Evolutionary conservation across 2,113 vertebrate species (phyloP).

Genomic region (Prunella fulvescens): DNA sequence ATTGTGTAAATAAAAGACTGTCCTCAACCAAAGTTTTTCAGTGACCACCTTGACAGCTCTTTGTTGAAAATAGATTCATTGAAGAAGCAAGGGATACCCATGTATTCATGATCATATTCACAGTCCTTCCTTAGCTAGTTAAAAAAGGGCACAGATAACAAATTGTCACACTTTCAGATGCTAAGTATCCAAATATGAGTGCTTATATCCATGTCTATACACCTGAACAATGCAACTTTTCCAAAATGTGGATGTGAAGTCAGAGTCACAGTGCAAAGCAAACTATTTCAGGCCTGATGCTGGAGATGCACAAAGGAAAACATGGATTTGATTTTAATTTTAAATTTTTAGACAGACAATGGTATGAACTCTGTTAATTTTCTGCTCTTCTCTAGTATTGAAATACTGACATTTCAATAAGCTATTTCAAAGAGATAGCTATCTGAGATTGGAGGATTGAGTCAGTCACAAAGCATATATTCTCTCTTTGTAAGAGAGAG

Average conservation of each 20-base stretch:
- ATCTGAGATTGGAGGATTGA: background rate
- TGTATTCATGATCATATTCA: background rate
- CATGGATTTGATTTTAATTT: background rate
- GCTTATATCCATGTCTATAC: background rate
- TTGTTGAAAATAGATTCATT: background rate
- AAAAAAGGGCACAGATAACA: background rate
- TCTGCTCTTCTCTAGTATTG: background rate
- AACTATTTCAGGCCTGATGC: background rate
- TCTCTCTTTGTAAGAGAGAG: background rate
- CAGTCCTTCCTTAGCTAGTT: background rate
- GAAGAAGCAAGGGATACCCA: background rate
- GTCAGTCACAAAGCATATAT: background rate
- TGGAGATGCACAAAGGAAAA: background rate
- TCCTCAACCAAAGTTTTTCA: background rate
- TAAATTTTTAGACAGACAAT: background rate
- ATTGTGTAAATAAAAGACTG: background rate
- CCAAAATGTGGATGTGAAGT: background rate
- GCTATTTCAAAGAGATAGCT: background rate
- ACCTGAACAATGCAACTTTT: background rate
- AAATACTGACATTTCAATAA: background rate
- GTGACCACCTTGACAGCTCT: background rate
- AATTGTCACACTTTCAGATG: background rate
- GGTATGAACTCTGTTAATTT: background rate
- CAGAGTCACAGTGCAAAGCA: background rate
- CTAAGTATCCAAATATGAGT: background rate